Evolutionary conservation across 2,113 vertebrate genomes (phyloP), one percentile per base, ranked within the genome.

Genomic region (Nesogale talazaci): DNA sequence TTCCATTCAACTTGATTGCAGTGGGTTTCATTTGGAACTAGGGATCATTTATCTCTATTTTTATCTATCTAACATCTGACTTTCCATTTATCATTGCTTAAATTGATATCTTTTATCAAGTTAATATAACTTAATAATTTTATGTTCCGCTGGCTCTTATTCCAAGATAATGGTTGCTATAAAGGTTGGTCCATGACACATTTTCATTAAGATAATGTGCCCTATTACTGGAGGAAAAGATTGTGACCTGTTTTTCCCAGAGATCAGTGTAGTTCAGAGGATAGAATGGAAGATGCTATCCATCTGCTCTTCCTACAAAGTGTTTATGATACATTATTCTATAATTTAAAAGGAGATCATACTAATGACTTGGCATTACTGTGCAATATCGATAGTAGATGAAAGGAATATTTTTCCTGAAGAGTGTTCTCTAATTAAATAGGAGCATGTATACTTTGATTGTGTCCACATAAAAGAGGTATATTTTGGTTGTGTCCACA

Each of bases 51-150:
- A 19, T 36, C 19, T 72, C 34, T 36, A 36, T 72, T 72, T 72
- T 72, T 72, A 36, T 36, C 69, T 87, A n/a, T 82, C 36, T 95
- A 6, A 70, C 34, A 61, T 29, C 1, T 77, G 23, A 89, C 74
- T 74, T 59, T 70, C 31, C 4, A 76, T 67, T 27, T 86, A 31
- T 76, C 29, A 92, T 90, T 90, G 67, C 46, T 79, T 79, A 82
- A 91, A 90, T 78, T 15, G 52, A 19, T 75, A 65, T 86, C 14
- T 72, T 89, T 93, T 72, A 75, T 69, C 77, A 89, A 84, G 6
- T 90, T 93, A 69, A 78, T 63, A 36, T 89, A 94, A 82, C 29
- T 63, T 91, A 34, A 74, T 75, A 65, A 31, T 52, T 86, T 61
- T 74, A 87, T 38, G 74, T 12, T 90, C 4, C 59, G 19, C 38